phyloP scores from a whole-genome alignment of 2,888 invertebrate species.

The Caenorhabditis sulstoni region DNA sequence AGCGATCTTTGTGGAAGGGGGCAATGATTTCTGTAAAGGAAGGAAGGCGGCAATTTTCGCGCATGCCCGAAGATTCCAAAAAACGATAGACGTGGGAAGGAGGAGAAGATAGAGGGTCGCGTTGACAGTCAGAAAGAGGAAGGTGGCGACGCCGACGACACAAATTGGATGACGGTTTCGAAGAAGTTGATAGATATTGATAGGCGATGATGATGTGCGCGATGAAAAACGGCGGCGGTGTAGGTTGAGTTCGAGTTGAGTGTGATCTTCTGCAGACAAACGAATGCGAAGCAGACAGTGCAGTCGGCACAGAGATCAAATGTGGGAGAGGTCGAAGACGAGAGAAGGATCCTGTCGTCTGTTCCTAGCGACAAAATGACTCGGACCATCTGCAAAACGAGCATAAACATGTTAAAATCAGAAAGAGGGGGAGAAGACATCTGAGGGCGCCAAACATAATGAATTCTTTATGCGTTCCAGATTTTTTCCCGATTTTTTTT shows the following conservation, averaged over 20 bases:
- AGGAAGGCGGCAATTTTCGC: background rate
- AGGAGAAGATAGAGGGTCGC: no score
- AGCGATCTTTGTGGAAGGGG: background rate
- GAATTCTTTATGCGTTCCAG: conserved; percentile 47
- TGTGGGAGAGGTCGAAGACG: conserved; percentile 30
- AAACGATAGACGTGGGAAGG: conserved; percentile 22
- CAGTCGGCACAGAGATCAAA: conserved; percentile 40
- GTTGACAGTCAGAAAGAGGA: no score
- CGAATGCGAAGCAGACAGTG: conserved; percentile 5
- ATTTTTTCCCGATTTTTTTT: conserved; percentile 15
- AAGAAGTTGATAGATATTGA: no score
- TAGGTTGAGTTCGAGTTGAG: conserved; percentile 15
- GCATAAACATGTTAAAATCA: conserved; percentile 1
- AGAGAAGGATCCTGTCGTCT: no score
- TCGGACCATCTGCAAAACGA: conserved; percentile 8
- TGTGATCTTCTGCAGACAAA: conserved; percentile 23
- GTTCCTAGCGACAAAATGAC: background rate
- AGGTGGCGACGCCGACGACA: no score
- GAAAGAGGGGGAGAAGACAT: conserved; percentile 7
- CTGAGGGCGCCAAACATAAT: conserved; percentile 26
- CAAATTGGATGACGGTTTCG: no score
- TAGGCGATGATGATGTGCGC: background rate
- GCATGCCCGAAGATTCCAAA: conserved; percentile 38
- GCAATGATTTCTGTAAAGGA: background rate
- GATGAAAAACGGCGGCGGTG: background rate